These are phyloP conservation scores for Halcyon badia DNA, from an alignment of 2,797 vertebrate genomes.

Conservation along the genomic window DNA sequence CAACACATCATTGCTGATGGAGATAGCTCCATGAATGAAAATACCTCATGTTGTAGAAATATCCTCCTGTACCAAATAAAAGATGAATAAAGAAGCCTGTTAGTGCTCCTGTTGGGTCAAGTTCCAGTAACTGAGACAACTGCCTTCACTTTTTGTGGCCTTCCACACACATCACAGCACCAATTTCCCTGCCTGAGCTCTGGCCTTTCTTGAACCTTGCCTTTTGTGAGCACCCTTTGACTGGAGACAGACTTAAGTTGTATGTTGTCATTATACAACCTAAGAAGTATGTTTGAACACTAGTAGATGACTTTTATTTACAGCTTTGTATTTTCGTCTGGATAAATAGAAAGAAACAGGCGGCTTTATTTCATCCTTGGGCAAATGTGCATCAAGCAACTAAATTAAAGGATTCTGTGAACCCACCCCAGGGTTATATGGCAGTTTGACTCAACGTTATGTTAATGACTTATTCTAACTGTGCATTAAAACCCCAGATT, in stretches of 20 bases:
- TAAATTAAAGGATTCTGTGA: not conserved
- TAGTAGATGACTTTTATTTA: not conserved
- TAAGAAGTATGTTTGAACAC: not conserved
- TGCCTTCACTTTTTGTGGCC: not conserved
- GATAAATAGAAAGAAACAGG: not conserved
- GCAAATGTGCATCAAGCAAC: not conserved
- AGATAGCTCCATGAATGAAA: not conserved
- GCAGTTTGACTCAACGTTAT: not conserved
- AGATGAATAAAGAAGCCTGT: not conserved
- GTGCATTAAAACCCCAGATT: not conserved
- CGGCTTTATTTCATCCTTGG: not conserved
- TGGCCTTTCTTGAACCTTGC: fast-evolving
- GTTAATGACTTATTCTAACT: not conserved
- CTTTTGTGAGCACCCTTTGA: not conserved
- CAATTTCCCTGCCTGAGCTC: not conserved
- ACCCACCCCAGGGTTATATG: not conserved
- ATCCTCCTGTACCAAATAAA: not conserved
- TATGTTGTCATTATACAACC: not conserved
- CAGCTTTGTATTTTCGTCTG: not conserved
- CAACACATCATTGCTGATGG: not conserved
- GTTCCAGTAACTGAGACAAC: not conserved
- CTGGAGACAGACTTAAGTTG: not conserved
- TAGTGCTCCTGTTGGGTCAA: not conserved
- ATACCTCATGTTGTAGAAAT: not conserved
- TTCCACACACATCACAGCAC: not conserved